A percentile compares a stretch with the other conserved stretches of the same genome.
phyloP scores from a whole-genome alignment of 2,888 invertebrate species.

The Chelonus formosanus region DNA sequence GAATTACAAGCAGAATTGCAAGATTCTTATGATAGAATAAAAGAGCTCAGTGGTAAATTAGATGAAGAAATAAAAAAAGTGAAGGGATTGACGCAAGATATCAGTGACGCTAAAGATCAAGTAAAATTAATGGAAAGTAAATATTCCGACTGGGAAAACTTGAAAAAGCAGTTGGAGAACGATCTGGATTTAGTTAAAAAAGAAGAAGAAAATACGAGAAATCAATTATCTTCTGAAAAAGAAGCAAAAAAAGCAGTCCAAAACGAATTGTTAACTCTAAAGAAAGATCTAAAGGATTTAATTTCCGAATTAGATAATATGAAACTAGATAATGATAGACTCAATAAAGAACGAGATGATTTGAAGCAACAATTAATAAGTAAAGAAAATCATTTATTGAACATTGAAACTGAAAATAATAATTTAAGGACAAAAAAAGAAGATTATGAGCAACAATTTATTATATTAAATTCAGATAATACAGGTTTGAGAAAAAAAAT shows the following conservation, averaged over 20 bases:
- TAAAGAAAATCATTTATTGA: too few relatives aligned
- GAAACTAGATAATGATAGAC: neutral
- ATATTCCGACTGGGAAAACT: neutral
- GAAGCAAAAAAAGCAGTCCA: conserved; percentile 37
- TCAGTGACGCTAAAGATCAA: neutral
- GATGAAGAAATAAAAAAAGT: conserved; percentile 1
- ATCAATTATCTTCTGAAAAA: conserved; percentile 37
- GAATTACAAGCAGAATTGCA: conserved; percentile 15
- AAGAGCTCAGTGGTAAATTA: conserved; percentile 7
- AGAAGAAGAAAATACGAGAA: conserved; percentile 10
- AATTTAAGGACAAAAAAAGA: too few relatives aligned
- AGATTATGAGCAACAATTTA: too few relatives aligned
- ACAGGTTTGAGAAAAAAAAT: too few relatives aligned
- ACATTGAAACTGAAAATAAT: too few relatives aligned
- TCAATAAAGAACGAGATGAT: too few relatives aligned
- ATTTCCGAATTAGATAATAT: conserved; percentile 30
- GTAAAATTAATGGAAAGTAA: conserved; percentile 3
- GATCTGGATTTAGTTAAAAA: conserved; percentile 35
- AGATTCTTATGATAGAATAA: conserved; percentile 18
- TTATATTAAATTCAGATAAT: too few relatives aligned
- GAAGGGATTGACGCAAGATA: too few relatives aligned
- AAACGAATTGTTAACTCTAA: conserved; percentile 43
- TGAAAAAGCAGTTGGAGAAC: conserved; percentile 19
- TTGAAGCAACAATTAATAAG: too few relatives aligned
- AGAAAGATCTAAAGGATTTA: conserved; percentile 40